Base-by-base conservation (phyloP, 2,113 vertebrate species). In the Tachuris rubrigastra region DNA sequence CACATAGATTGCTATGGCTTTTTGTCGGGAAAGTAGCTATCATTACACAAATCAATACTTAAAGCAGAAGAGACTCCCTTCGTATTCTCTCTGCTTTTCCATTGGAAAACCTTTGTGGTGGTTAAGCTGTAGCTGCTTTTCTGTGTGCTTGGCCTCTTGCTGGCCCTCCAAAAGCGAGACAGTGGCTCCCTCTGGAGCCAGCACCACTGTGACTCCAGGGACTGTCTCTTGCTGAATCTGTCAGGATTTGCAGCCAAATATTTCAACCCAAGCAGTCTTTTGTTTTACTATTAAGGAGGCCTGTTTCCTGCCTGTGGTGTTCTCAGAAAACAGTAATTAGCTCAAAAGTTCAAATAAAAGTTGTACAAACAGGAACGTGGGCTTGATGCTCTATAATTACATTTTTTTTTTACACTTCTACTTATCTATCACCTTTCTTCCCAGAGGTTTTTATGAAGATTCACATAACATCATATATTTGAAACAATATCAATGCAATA, bases 121-220 rank as follows among this genome's bases (percentile, higher is more conserved):
- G 31, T 17, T 8, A 46, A 65, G 67, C 23, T 65, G 75, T 59
- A 17, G 31, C 52, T 17, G 56, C 5, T 79, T 37, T 23, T 25
- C n/a, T 65, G 9, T 14, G 25, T 8, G 7, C 66, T 33, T 33
- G 74, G 87, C 20, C 52, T 90, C 67, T 84, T n/a, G 53, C 89
- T 92, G 84, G 62, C 71, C 56, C 82, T 33, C 65, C 86, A 97
- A 97, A 97, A 63, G 53, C 68, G 5, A 91, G 96, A 19, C 69
- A 49, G 95, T 79, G 92, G 95, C 97, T 95, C 97, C 97, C 96
- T 96, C 97, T 97, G 95, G 97, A 97, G 97, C 84, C 96, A 59
- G 80, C 66, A 72, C 31, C 52, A 1, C 56, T 37, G 20, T 67
- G 74, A 35, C 89, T 96, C 80, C 87, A 23, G 90, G 49, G 86